A percentile compares a stretch with the other conserved stretches of the same genome.
Conservation (phyloP, 2,113 vertebrate species). For the Xiphophorus hellerii region DNA sequence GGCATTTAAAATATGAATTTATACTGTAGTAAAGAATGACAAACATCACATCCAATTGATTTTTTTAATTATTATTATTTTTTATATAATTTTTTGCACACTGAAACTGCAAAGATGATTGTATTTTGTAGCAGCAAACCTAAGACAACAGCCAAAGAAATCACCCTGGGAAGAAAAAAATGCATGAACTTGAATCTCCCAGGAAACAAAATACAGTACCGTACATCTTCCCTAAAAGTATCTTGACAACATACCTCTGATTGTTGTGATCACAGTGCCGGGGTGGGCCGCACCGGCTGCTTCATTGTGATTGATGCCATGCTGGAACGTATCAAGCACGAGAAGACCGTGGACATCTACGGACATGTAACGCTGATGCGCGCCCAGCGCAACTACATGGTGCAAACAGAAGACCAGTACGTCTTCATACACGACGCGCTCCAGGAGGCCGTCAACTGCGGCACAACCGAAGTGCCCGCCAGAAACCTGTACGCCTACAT, state of each 20-base stretch:
- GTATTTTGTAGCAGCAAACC: background rate
- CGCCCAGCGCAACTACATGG: slow-evolving; percentile 99
- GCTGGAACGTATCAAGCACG: slow-evolving; percentile 98
- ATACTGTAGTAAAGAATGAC: too few relatives aligned
- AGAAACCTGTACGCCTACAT: slow-evolving; percentile 99
- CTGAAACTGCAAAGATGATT: background rate
- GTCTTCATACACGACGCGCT: slow-evolving; percentile 99
- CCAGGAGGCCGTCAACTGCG: slow-evolving; percentile 97
- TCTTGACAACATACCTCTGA: background rate
- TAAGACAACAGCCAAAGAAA: background rate
- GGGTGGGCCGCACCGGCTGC: slow-evolving; percentile 97
- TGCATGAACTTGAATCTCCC: background rate
- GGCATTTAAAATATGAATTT: too few relatives aligned
- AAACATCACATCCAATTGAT: too few relatives aligned
- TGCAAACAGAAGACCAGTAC: slow-evolving; percentile 99
- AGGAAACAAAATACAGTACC: background rate
- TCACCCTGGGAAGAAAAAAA: background rate
- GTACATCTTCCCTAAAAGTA: background rate
- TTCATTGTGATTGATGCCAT: slow-evolving; percentile 99
- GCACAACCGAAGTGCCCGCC: slow-evolving; percentile 99
- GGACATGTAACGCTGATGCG: slow-evolving; percentile 99
- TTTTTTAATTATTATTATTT: too few relatives aligned
- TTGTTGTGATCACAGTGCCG: slow-evolving; percentile 82
- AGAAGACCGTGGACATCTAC: slow-evolving; percentile 99
- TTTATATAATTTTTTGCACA: too few relatives aligned